phyloP scores from a whole-genome alignment of 1,140 invertebrate species.

The Antheraea pernyi region DNA sequence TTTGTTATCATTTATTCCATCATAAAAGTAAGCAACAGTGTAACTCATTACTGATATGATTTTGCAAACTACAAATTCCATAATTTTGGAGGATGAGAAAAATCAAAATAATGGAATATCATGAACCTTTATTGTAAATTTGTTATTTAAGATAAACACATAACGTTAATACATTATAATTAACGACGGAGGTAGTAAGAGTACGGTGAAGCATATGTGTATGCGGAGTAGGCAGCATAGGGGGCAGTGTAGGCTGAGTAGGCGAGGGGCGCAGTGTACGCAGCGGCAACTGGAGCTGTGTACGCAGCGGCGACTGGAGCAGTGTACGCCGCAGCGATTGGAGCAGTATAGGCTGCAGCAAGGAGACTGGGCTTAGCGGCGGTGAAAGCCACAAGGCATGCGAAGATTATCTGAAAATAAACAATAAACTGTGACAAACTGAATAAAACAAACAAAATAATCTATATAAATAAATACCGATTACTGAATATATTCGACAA shows the following conservation, averaged over 20 bases:
- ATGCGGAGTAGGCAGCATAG: conserved; percentile 26
- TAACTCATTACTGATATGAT: no score
- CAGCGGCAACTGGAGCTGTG: conserved; percentile 49
- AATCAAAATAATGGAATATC: not conserved
- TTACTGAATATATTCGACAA: no score
- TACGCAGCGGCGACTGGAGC: conserved; percentile 46
- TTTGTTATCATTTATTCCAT: no score
- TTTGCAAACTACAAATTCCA: not conserved
- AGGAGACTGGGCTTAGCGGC: conserved; percentile 60
- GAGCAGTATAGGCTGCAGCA: conserved; percentile 49
- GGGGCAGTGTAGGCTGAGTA: conserved; percentile 60
- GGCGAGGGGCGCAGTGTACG: conserved; percentile 46
- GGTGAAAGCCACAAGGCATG: conserved; percentile 67
- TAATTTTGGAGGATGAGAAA: not conserved
- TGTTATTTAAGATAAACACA: not conserved
- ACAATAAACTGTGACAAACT: conserved; percentile 6
- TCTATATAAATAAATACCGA: no score
- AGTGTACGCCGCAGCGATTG: conserved; percentile 56
- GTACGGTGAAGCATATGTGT: conserved; percentile 55
- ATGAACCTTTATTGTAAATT: not conserved
- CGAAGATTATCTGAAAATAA: conserved; percentile 74
- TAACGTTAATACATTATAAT: not conserved
- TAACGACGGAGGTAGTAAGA: conserved; percentile 41
- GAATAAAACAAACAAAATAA: no score
- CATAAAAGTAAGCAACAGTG: no score